Percentiles rank a stretch among this genome's conserved stretches.
Conservation (phyloP, 2,113 vertebrate species). For the Microtus richardsoni region DNA sequence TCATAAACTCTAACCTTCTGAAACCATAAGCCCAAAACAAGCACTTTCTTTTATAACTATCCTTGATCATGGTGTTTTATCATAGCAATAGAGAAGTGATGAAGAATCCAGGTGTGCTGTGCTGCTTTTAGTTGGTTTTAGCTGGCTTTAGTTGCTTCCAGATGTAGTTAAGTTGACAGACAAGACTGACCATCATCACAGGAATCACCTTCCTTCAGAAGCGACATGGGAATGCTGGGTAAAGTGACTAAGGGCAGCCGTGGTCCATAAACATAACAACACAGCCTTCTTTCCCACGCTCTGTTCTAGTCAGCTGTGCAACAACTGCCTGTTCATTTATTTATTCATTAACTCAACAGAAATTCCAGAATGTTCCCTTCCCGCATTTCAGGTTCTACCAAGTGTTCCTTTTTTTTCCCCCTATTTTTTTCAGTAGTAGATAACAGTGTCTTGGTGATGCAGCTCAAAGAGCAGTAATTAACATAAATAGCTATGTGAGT, state of each 20-base stretch:
- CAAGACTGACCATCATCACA: not conserved
- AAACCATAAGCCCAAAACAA: not conserved
- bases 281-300: not conserved
- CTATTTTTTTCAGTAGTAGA: not conserved
- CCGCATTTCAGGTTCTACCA: not conserved
- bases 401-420: not conserved
- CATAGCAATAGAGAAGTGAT: not conserved
- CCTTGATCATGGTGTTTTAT: not conserved
- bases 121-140: not conserved
- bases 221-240: not conserved
- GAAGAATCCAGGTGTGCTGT: not conserved
- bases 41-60: not conserved
- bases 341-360: constrained; percentile 13
- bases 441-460: not conserved
- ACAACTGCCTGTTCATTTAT: not conserved
- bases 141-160: not conserved
- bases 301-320: not conserved
- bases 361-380: not conserved
- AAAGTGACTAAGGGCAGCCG: not conserved
- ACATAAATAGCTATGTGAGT: not conserved
- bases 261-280: not conserved
- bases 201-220: not conserved
- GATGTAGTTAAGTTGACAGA: not conserved
- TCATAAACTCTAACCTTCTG: not conserved
- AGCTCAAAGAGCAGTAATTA: not conserved